Conservation (phyloP, 2,888 invertebrate genomes). For the Pegoplata infirma region DNA sequence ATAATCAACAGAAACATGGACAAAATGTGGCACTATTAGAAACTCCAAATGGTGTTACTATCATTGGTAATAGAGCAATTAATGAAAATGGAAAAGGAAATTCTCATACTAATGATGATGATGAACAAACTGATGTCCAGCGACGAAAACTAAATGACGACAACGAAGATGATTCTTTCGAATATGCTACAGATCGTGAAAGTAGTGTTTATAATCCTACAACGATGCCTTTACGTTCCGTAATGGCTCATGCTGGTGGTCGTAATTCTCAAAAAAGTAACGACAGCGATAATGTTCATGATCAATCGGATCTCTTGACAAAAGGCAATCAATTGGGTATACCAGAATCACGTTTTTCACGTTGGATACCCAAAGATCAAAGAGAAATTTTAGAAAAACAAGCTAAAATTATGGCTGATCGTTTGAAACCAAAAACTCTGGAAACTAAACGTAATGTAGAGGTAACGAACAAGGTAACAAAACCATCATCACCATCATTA, state of each 20-base stretch:
- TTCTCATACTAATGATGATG: constrained; percentile 63
- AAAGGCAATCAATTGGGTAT: constrained; percentile 76
- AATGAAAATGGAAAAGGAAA: constrained; percentile 26
- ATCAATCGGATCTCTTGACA: constrained; percentile 69
- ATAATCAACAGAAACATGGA: constrained; percentile 69
- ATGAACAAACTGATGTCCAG: constrained; percentile 68
- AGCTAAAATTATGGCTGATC: constrained; percentile 74
- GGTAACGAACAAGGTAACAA: constrained; percentile 31
- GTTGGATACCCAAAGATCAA: constrained; percentile 77
- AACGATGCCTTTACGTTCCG: constrained; percentile 72
- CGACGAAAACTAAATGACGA: constrained; percentile 62
- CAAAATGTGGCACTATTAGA: constrained; percentile 75
- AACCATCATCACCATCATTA: constrained; percentile 30
- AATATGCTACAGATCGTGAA: constrained; percentile 75
- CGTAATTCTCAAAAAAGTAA: constrained; percentile 71
- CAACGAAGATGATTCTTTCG: constrained; percentile 76
- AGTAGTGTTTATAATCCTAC: constrained; percentile 77
- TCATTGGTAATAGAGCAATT: constrained; percentile 67
- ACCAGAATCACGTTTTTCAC: constrained; percentile 75
- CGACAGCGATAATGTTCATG: constrained; percentile 58
- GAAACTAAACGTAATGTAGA: constrained; percentile 32
- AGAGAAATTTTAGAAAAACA: constrained; percentile 76
- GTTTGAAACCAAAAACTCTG: constrained; percentile 63
- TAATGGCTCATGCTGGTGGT: constrained; percentile 72
- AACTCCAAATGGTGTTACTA: constrained; percentile 75